A percentile compares a stretch with the other conserved stretches of the same genome.
These are phyloP conservation scores for Amphimallon solstitiale DNA, from an alignment of 2,888 invertebrate genomes.

Conservation along the genomic window DNA sequence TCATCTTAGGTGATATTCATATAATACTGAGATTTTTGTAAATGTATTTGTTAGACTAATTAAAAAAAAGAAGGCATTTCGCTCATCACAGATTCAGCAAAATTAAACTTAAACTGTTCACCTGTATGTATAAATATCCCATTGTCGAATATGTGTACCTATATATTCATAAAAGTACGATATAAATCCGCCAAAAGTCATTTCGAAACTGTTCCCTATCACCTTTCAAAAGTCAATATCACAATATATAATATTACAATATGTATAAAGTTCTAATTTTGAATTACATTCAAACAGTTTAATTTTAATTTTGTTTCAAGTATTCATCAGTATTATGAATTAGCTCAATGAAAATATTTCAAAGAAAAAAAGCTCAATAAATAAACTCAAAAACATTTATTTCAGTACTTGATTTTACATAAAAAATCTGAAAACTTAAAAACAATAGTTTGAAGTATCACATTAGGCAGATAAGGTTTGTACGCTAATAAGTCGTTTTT, in stretches of 20 bases:
- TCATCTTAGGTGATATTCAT: conserved; percentile 8
- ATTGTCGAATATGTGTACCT: not conserved
- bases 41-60: conserved; percentile 38
- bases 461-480: conserved; percentile 36
- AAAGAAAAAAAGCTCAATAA: conserved; percentile 49
- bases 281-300: conserved; percentile 17
- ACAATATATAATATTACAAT: not conserved
- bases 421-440: conserved; percentile 35
- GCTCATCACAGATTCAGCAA: conserved; percentile 29
- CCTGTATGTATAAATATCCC: not conserved
- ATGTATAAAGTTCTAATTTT: not conserved
- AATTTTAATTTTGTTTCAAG: conserved; percentile 36
- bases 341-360: conserved; percentile 52
- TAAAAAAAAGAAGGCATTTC: conserved; percentile 28
- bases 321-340: conserved; percentile 46
- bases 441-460: conserved; percentile 46
- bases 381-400: conserved; percentile 42
- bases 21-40: conserved; percentile 33
- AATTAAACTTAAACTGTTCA: conserved; percentile 36
- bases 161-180: not conserved
- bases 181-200: not conserved
- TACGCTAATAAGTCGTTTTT: conserved; percentile 46
- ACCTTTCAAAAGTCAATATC: conserved; percentile 10
- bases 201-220: not conserved
- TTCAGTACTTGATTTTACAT: conserved; percentile 32